A percentile compares a stretch with the other conserved stretches of the same genome.
Evolutionary conservation across 2,797 vertebrate species (phyloP).

Genomic region (Euthynnus affinis): DNA sequence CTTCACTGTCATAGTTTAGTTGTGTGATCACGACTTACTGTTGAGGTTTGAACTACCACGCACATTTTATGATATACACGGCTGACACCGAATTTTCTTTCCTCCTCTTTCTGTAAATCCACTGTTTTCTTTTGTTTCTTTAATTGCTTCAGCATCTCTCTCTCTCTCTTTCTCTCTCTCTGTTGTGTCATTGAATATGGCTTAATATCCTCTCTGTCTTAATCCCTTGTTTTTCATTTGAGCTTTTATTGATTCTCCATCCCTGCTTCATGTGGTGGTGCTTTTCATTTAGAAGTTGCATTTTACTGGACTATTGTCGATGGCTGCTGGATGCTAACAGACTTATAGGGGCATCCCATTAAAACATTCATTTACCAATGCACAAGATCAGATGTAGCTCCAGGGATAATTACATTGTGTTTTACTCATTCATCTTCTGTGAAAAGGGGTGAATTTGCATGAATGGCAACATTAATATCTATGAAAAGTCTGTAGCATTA

Average conservation of each 20-base stretch:
- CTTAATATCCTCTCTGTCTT: slow-evolving; percentile 20
- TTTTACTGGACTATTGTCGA: not conserved
- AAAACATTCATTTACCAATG: slow-evolving; percentile 1
- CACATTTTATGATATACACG: too few relatives aligned
- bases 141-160: not conserved
- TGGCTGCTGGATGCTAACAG: slow-evolving; percentile 3
- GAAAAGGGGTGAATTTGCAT: too few relatives aligned
- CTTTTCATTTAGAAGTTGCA: slow-evolving; percentile 37
- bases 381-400: not conserved
- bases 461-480: too few relatives aligned
- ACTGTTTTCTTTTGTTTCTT: slow-evolving; percentile 2
- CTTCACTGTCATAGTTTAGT: not conserved
- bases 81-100: not conserved
- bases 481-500: too few relatives aligned
- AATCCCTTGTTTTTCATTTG: slow-evolving; percentile 43
- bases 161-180: not conserved
- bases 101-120: not conserved
- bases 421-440: too few relatives aligned
- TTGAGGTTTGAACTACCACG: not conserved
- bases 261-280: slow-evolving; percentile 48
- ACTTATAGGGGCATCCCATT: not conserved
- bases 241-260: slow-evolving; percentile 46
- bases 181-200: slow-evolving; percentile 1
- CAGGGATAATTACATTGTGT: not conserved
- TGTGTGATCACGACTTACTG: not conserved